Percentiles rank a stretch among this genome's conserved stretches.
Conservation (phyloP, 1,140 invertebrate species). For the Phocides pigmalion region DNA sequence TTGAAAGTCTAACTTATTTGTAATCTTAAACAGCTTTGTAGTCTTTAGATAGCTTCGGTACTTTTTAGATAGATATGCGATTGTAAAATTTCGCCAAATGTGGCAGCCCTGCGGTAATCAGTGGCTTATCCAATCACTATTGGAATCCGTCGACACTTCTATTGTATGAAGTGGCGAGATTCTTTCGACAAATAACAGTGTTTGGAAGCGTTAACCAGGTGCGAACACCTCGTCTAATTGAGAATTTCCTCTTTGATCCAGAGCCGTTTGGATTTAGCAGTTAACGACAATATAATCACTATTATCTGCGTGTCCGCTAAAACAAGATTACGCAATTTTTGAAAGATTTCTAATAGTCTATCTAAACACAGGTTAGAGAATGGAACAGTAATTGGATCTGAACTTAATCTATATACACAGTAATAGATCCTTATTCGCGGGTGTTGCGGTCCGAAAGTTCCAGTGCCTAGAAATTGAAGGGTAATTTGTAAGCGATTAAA, state of each 20-base stretch:
- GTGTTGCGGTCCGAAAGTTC: no score
- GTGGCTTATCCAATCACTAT: constrained; percentile 48
- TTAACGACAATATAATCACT: constrained; percentile 3
- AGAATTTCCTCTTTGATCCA: constrained; percentile 7
- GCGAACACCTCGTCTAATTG: constrained; percentile 38
- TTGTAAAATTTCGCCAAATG: background rate
- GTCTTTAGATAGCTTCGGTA: no score
- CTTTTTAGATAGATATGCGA: no score
- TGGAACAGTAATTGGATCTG: background rate
- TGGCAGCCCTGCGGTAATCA: constrained; percentile 41
- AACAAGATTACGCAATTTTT: background rate
- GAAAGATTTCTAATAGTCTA: background rate
- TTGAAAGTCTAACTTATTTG: no score
- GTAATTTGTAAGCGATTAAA: no score
- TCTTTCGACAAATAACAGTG: constrained; percentile 56
- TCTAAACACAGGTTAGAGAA: background rate
- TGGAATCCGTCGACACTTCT: constrained; percentile 53
- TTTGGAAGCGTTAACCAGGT: constrained; percentile 38
- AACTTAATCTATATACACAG: no score
- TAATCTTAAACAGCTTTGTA: no score
- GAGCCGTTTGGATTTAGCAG: constrained; percentile 4
- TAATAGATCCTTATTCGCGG: no score
- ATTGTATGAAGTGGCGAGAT: constrained; percentile 49
- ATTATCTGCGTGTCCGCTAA: background rate
- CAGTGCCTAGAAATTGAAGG: no score